These are phyloP conservation scores for Podocnemis expansa DNA, from an alignment of 2,113 vertebrate genomes.

Conservation along the genomic window DNA sequence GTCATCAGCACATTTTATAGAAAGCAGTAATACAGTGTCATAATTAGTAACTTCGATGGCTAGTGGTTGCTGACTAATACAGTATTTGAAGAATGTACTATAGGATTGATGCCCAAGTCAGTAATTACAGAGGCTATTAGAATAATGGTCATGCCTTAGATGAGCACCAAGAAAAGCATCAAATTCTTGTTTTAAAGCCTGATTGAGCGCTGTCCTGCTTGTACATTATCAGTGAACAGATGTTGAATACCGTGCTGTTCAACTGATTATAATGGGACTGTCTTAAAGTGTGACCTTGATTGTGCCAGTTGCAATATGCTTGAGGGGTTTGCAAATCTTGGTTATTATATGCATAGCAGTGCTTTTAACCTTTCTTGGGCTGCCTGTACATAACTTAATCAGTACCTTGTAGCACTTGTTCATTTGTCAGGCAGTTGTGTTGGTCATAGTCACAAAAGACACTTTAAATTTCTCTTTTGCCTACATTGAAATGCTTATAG, in stretches of 20 bases:
- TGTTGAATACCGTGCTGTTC: conserved; percentile 49
- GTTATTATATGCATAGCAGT: conserved; percentile 59
- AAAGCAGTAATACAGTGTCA: background rate
- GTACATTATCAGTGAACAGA: conserved; percentile 47
- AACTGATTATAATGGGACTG: conserved; percentile 70
- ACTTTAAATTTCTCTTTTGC: conserved; percentile 22
- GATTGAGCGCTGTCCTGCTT: conserved; percentile 37
- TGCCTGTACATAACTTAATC: conserved; percentile 55
- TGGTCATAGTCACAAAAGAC: conserved; percentile 45
- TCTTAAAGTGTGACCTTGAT: conserved; percentile 60
- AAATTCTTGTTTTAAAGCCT: background rate
- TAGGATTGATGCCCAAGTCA: background rate
- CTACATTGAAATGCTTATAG: conserved; percentile 23
- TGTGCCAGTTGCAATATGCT: conserved; percentile 57
- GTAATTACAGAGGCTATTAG: background rate
- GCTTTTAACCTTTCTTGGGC: conserved; percentile 57
- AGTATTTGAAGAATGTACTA: background rate
- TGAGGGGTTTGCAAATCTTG: conserved; percentile 53
- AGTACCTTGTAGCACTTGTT: conserved; percentile 37
- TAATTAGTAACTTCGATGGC: background rate
- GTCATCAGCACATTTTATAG: background rate
- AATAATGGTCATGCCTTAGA: conserved; percentile 35
- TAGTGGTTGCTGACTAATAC: background rate
- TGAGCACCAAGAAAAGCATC: background rate
- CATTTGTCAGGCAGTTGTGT: conserved; percentile 29